These are phyloP conservation scores for Tadarida brasiliensis DNA, from an alignment of 2,797 vertebrate genomes.

Conservation along the genomic window DNA sequence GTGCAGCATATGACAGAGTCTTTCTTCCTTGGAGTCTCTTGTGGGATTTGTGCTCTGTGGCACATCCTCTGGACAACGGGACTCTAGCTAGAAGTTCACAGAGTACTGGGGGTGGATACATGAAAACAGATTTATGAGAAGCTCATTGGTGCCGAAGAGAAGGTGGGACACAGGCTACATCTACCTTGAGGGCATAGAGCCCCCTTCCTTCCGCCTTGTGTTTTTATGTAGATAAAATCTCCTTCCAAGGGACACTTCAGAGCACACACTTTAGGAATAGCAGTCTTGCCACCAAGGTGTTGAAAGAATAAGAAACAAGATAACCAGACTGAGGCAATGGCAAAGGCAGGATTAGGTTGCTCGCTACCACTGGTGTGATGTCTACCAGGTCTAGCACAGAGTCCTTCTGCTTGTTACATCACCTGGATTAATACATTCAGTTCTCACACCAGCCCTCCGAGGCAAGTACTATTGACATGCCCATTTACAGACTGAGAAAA, in stretches of 20 bases:
- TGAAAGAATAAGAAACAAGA: background rate
- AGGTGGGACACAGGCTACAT: background rate
- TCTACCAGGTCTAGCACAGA: background rate
- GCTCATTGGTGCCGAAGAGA: background rate
- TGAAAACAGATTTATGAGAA: background rate
- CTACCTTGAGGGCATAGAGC: background rate
- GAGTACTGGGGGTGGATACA: background rate
- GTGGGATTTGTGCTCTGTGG: background rate
- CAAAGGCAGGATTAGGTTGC: background rate
- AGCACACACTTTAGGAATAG: background rate
- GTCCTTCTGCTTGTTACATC: background rate
- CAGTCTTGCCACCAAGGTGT: background rate
- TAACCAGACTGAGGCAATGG: background rate
- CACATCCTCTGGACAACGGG: background rate
- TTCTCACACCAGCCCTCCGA: background rate
- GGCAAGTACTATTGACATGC: background rate
- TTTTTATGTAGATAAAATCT: background rate
- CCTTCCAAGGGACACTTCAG: background rate
- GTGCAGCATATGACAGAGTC: accelerated
- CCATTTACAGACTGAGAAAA: background rate
- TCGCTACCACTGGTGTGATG: no score
- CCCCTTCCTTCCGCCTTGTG: background rate
- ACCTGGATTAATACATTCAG: background rate
- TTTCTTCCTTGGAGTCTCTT: background rate
- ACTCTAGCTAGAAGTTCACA: background rate